Base-by-base conservation (phyloP, 2,113 vertebrate genomes). In the Sterrhoptilus dennistouni region DNA sequence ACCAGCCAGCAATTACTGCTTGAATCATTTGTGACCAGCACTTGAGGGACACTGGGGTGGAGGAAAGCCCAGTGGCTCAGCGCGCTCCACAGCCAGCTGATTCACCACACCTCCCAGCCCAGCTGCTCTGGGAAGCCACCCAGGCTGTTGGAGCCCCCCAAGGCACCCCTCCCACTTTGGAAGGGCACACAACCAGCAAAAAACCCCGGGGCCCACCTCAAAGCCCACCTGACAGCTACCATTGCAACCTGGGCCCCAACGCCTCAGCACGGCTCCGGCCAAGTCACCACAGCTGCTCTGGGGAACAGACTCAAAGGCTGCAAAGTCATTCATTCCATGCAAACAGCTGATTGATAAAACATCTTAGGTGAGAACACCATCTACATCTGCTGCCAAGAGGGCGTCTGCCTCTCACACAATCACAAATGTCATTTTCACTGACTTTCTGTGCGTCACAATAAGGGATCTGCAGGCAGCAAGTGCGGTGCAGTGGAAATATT, bases 241-340 rank as follows among this genome's bases (percentile, higher is more conserved):
- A 0, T 9, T 12, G 24, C 52, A 56, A 22, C 44, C 33, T 3
- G 25, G 1, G 60, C 36, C n/a, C 65, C 2, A 1, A 12, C 0
- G 0, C 11, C 35, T 31, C 61, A 16, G 59, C 1, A 0, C 4
- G 0, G 57, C n/a, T n/a, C 33, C 1, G 3, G 45, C 69, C 65
- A 5, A 75, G 38, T 12, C 38, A 2, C 40, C 68, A 8, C 60
- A 33, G 74, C 52, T 0, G 0, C 40, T 6, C 82, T 4, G 31
- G 31, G 31, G 31, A 91, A 76, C 27, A 10, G 49, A 25, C n/a
- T 47, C 49, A 13, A 33, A 56, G 21, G 44, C 28, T 3, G 38
- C 10, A 2, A 47, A 89, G 47, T 3, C 45, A 65, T 40, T 84
- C 38, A 38, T 87, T 64, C 49, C 69, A 1, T 2, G 20, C 49